Evolutionary conservation across 2,888 invertebrate genomes (phyloP), one percentile per base, ranked within the genome.

Genomic region (Tachina fera): DNA sequence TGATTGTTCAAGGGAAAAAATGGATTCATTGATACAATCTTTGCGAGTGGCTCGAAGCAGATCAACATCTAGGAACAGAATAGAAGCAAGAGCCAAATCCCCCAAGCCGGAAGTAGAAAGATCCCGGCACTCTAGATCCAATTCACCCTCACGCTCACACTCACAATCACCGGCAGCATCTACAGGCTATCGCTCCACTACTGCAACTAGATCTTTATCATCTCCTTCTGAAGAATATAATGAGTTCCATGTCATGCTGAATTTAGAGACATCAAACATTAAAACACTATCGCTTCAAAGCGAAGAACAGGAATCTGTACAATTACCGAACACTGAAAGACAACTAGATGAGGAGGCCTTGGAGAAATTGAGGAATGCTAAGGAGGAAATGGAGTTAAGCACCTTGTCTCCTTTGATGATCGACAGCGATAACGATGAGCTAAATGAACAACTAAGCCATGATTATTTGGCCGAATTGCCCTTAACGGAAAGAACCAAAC

Each of bases 261-360:
- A 92, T 67, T 77, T 90, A 47, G 90, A 91, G 51, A 88, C 87
- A 3, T 88, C 89, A 3, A 79, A 87, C 11, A 86, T 89, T 49
- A 87, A 87, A 8, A 89, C 88, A 0, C 65, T 89, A 4, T 47
- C 80, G 0, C 88, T 89, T 70, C 88, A 87, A 22, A 86, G 88
- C 13, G 89, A 90, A 61, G 89, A 91, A 61, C 41, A 88, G 14
- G 92, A 91, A 71, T 87, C 83, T n/a, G 19, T 77, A 5, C 74
- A 87, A 6, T 60, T 90, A n/a, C 89, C 88, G 1, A 85, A 87
- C n/a, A 89, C 87, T 56, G 91, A 91, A 67, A 88, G 87, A 1
- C 87, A 87, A 39, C 47, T 92, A 6, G 92, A 92, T 49, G 80
- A 88, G 58, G 90, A 91, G 68, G 92, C 91, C 0, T 81, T 92